Evolutionary conservation across 2,113 vertebrate genomes (phyloP).

Genomic region (Sarotherodon lohbergeri): DNA sequence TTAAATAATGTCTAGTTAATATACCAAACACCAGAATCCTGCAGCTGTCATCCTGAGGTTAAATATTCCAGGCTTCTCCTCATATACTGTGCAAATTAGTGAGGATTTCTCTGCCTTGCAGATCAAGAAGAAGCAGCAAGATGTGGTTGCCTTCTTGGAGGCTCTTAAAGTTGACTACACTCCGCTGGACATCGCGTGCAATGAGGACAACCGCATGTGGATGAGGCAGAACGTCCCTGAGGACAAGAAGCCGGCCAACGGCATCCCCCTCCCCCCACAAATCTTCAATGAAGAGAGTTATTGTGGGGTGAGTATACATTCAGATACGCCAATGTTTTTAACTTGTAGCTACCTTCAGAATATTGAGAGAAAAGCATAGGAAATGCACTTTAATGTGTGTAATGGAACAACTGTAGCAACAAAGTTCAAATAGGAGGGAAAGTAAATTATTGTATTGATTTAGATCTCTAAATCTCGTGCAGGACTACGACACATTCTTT

Average conservation of each 20-base stretch:
- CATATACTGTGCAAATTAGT: neutral
- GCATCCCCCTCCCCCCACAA: constrained; percentile 94
- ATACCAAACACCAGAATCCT: neutral
- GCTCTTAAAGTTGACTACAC: constrained; percentile 94
- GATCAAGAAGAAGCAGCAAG: constrained; percentile 99
- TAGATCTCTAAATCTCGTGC: neutral
- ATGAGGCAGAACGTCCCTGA: constrained; percentile 96
- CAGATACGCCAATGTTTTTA: neutral
- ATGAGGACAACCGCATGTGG: constrained; percentile 92
- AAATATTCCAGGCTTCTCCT: neutral
- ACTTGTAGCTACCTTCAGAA: neutral
- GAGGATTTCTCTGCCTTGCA: constrained; percentile 38
- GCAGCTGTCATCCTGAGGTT: neutral
- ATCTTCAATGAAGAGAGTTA: constrained; percentile 95
- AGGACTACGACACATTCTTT: constrained; percentile 99
- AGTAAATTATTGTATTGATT: neutral
- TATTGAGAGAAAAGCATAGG: neutral
- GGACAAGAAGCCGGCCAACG: constrained; percentile 91
- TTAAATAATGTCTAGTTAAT: neutral
- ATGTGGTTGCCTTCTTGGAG: constrained; percentile 93
- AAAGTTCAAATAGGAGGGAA: neutral
- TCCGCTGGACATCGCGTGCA: constrained; percentile 91
- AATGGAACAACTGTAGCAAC: neutral
- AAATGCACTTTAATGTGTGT: neutral
- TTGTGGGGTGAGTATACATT: constrained; percentile 82